phyloP scores from a whole-genome alignment of 2,888 invertebrate species.

The Drosophila tripunctata region DNA sequence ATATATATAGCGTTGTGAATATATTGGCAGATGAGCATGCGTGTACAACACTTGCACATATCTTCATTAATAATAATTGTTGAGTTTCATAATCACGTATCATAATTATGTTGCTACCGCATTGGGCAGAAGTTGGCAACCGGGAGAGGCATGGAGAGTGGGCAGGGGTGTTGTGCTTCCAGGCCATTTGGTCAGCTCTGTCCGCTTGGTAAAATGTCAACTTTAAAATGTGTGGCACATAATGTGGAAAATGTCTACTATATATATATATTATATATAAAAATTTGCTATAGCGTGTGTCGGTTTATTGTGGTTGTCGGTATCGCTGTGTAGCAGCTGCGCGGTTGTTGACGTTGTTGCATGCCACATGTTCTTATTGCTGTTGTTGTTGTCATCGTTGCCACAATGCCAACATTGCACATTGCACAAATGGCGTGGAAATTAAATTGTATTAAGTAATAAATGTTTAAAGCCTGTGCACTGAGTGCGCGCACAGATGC shows the following conservation, averaged over 20 bases:
- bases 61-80: constrained; percentile 59
- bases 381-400: constrained; percentile 34
- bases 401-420: constrained; percentile 49
- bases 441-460: constrained; percentile 67
- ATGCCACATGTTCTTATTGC: constrained; percentile 32
- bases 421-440: constrained; percentile 62
- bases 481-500: constrained; percentile 2
- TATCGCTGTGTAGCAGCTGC: constrained; percentile 31
- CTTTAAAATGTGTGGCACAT: constrained; percentile 33
- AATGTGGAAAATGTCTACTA: constrained; percentile 34
- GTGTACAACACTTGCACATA: constrained; percentile 34
- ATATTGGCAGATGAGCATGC: constrained; percentile 19
- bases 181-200: constrained; percentile 33
- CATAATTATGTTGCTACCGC: constrained; percentile 19
- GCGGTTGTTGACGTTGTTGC: constrained; percentile 11
- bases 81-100: constrained; percentile 51
- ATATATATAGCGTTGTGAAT: no score
- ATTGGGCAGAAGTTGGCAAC: neutral
- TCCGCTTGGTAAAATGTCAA: constrained; percentile 18
- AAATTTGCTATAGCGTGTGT: constrained; percentile 11
- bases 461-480: constrained; percentile 61
- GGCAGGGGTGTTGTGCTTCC: neutral
- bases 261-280: neutral
- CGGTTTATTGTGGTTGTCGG: constrained; percentile 38
- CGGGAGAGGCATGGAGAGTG: neutral